Evolutionary conservation across 2,797 vertebrate genomes (phyloP).

Genomic region (Rhincodon typus): DNA sequence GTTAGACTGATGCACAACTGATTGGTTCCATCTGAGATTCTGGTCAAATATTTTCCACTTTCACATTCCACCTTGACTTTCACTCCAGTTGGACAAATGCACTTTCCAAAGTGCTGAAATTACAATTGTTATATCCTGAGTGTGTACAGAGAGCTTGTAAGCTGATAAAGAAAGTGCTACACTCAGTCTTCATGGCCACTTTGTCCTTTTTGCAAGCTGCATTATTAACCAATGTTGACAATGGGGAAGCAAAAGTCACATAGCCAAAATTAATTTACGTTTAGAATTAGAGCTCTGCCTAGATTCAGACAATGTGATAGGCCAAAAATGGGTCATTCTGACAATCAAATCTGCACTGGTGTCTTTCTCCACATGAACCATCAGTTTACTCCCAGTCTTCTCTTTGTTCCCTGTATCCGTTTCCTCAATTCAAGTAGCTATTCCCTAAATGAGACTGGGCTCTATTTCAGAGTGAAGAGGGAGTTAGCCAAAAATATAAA

Average conservation of each 20-base stretch:
- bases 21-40: background rate
- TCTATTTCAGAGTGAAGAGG: background rate
- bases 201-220: background rate
- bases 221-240: background rate
- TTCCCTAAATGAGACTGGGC: background rate
- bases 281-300: background rate
- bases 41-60: background rate
- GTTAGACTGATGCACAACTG: background rate
- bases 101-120: background rate
- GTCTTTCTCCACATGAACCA: background rate
- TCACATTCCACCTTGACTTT: background rate
- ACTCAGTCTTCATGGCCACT: background rate
- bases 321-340: background rate
- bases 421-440: background rate
- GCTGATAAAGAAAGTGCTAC: background rate
- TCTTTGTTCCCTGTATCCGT: background rate
- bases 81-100: background rate
- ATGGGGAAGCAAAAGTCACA: background rate
- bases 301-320: background rate
- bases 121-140: background rate
- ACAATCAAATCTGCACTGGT: background rate
- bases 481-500: too few relatives aligned
- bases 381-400: background rate
- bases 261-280: too few relatives aligned
- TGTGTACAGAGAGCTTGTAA: background rate